Percentiles rank a stretch among this genome's conserved stretches.
phyloP scores from a whole-genome alignment of 2,888 invertebrate species.

The Diloba caeruleocephala region DNA sequence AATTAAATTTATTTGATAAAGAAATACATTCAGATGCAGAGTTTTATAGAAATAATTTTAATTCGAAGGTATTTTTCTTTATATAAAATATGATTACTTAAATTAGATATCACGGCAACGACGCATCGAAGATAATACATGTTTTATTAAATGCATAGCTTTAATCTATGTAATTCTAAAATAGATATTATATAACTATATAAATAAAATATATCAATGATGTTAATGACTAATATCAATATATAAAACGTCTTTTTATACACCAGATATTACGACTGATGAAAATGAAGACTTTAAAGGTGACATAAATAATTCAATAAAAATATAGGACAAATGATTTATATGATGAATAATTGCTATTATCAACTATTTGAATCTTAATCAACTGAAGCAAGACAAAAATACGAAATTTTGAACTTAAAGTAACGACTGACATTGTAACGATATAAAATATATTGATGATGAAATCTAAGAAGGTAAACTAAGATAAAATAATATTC shows the following conservation, averaged over 20 bases:
- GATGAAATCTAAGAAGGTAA: slow-evolving; percentile 44
- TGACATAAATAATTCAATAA: slow-evolving; percentile 56
- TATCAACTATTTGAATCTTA: slow-evolving; percentile 35
- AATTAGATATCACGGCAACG: slow-evolving; percentile 58
- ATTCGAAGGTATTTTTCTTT: slow-evolving; percentile 40
- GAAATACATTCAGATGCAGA: slow-evolving; percentile 11
- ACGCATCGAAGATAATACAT: slow-evolving; percentile 68
- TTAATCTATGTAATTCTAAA: slow-evolving; percentile 71
- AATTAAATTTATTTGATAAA: slow-evolving; percentile 9
- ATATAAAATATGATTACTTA: slow-evolving; percentile 38
- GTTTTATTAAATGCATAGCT: slow-evolving; percentile 64
- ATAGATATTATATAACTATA: slow-evolving; percentile 55
- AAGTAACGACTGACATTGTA: slow-evolving; percentile 58
- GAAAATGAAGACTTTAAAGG: slow-evolving; percentile 69
- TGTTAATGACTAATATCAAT: slow-evolving; percentile 54
- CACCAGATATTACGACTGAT: slow-evolving; percentile 67
- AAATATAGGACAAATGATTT: slow-evolving; percentile 23
- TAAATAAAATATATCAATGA: slow-evolving; percentile 59
- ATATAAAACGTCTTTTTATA: slow-evolving; percentile 59
- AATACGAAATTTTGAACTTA: slow-evolving; percentile 37
- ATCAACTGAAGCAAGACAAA: slow-evolving; percentile 29
- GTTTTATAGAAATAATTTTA: slow-evolving; percentile 25
- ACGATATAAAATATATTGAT: slow-evolving; percentile 45
- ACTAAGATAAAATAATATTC: slow-evolving; percentile 64
- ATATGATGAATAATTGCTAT: slow-evolving; percentile 26